Evolutionary conservation across 2,888 invertebrate genomes (phyloP).

Genomic region (Thymelicus sylvestris): DNA sequence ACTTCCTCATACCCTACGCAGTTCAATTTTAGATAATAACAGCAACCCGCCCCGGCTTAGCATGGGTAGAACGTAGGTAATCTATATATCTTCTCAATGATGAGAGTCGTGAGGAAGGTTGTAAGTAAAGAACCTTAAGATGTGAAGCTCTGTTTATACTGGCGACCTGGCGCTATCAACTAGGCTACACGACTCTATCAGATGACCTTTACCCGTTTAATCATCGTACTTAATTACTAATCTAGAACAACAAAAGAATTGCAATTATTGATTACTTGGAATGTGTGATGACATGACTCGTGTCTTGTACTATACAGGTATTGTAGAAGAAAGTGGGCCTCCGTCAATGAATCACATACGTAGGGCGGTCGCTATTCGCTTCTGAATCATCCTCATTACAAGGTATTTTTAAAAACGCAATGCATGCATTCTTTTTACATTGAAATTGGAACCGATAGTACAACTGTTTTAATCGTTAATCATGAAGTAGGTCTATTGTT

Average conservation of each 20-base stretch:
- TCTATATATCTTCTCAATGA: no score
- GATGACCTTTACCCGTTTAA: slow-evolving; percentile 22
- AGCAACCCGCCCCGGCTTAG: no score
- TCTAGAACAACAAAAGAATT: slow-evolving; percentile 24
- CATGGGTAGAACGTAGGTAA: no score
- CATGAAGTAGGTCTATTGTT: no score
- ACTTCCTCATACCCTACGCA: no score
- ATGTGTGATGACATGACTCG: slow-evolving; percentile 41
- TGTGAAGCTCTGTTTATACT: not conserved
- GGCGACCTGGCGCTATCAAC: not conserved
- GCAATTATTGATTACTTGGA: slow-evolving; percentile 45
- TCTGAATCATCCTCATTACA: slow-evolving; percentile 30
- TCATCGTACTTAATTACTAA: slow-evolving; percentile 26
- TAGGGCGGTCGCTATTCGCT: slow-evolving; percentile 4
- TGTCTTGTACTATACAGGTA: slow-evolving; percentile 43
- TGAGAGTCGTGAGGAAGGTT: no score
- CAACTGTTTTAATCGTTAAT: not conserved
- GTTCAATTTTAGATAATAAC: no score
- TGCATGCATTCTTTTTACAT: slow-evolving; percentile 17
- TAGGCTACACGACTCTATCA: not conserved
- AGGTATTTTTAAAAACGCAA: slow-evolving; percentile 12
- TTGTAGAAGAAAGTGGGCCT: slow-evolving; percentile 46
- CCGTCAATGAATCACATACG: slow-evolving; percentile 43
- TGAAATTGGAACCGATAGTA: not conserved
- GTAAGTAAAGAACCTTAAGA: not conserved